Conservation (phyloP, 2,797 vertebrate genomes). For the Malacoctenus gilli region DNA sequence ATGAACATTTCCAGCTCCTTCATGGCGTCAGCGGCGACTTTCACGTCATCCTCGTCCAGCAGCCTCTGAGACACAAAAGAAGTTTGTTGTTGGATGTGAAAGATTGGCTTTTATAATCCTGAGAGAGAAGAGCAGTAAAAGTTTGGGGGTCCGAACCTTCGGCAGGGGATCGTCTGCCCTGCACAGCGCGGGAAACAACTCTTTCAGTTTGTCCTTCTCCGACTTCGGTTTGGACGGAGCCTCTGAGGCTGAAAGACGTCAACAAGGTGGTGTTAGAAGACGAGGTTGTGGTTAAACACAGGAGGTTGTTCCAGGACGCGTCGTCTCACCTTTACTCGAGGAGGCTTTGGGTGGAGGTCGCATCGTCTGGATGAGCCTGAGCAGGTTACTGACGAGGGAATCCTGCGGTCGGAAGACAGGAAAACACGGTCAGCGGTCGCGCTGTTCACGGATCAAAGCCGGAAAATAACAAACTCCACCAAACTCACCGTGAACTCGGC, state of each 20-base stretch:
- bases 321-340: conserved; percentile 83
- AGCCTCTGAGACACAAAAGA: conserved; percentile 44
- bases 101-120: too few relatives aligned
- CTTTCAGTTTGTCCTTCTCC: conserved; percentile 91
- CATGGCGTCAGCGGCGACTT: conserved; percentile 93
- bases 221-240: conserved; percentile 80
- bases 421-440: too few relatives aligned
- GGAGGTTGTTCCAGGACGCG: background rate
- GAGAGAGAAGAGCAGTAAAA: too few relatives aligned
- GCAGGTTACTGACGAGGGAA: conserved; percentile 91
- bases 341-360: conserved; percentile 87
- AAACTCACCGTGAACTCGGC: conserved; percentile 93
- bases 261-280: too few relatives aligned
- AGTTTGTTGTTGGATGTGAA: too few relatives aligned
- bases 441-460: too few relatives aligned
- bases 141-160: too few relatives aligned
- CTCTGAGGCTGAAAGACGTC: conserved; percentile 76
- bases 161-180: conserved; percentile 86
- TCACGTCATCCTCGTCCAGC: conserved; percentile 95
- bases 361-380: conserved; percentile 98
- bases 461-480: too few relatives aligned
- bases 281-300: too few relatives aligned
- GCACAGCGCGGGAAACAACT: conserved; percentile 93
- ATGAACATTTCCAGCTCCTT: conserved; percentile 96
- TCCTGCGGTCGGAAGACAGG: conserved; percentile 71